These are phyloP conservation scores for Drosophila pruinosa DNA, from an alignment of 1,140 invertebrate genomes.

Conservation along the genomic window DNA sequence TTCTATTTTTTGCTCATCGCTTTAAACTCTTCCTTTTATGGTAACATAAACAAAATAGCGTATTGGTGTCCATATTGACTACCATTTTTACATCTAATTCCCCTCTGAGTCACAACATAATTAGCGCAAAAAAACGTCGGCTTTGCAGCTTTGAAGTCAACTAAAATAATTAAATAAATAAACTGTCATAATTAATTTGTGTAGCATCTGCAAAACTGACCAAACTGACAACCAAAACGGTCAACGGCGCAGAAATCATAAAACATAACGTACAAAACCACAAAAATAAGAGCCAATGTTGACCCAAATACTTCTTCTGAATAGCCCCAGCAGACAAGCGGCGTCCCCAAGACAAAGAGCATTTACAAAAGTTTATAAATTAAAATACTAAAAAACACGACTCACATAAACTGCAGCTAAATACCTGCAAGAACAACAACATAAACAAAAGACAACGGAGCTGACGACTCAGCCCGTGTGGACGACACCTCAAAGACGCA, in stretches of 20 bases:
- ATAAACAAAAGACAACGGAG: neutral
- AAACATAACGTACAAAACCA: conserved; percentile 26
- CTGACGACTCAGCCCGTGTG: neutral
- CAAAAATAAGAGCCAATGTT: conserved; percentile 23
- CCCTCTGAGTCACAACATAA: conserved; percentile 71
- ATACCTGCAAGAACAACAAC: conserved; percentile 19
- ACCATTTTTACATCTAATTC: conserved; percentile 47
- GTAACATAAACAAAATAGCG: neutral
- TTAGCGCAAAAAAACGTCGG: conserved; percentile 51
- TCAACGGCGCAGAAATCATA: conserved; percentile 25
- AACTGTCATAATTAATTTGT: conserved; percentile 80
- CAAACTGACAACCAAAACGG: conserved; percentile 10
- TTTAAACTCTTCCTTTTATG: conserved; percentile 14
- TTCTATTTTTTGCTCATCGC: neutral
- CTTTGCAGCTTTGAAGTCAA: conserved; percentile 53
- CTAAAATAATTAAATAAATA: conserved; percentile 78
- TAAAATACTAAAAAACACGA: conserved; percentile 28
- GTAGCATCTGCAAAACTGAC: conserved; percentile 43
- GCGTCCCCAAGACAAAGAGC: conserved; percentile 19
- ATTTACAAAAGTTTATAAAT: conserved; percentile 39
- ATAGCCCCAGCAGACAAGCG: conserved; percentile 8
- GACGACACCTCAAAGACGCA: conserved; percentile 19
- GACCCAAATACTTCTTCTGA: conserved; percentile 37
- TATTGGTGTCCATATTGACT: conserved; percentile 7
- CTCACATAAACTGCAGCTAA: conserved; percentile 28